These are phyloP conservation scores for Allolobophora icterica DNA, from an alignment of 2,888 invertebrate species.

Conservation along the genomic window DNA sequence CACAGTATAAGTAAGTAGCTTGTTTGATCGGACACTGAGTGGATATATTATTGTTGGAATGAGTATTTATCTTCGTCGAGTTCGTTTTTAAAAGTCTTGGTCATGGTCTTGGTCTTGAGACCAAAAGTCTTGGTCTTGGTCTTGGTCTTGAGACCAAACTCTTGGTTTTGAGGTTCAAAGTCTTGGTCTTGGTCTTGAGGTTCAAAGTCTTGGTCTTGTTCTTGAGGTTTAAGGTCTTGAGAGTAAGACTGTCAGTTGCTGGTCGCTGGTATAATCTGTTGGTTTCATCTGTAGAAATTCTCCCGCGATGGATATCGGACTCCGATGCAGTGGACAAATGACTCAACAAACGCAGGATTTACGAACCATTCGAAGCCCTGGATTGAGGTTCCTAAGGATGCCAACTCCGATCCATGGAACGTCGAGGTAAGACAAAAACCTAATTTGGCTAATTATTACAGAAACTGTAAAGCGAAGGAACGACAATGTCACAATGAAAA, in stretches of 20 bases:
- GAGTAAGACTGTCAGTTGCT: no score
- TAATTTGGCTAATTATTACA: background rate
- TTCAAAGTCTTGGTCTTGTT: no score
- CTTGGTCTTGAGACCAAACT: no score
- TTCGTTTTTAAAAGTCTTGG: no score
- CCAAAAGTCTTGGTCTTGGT: no score
- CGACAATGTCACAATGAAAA: background rate
- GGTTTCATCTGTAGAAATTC: constrained; percentile 14
- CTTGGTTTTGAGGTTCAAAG: no score
- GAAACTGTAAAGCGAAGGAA: background rate
- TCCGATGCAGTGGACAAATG: constrained; percentile 60
- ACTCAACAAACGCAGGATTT: constrained; percentile 52
- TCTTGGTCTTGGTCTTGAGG: no score
- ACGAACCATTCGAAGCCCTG: constrained; percentile 48
- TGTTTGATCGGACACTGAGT: background rate
- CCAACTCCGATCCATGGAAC: constrained; percentile 46
- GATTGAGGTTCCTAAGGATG: constrained; percentile 45
- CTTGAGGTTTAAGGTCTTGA: no score
- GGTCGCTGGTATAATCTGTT: background rate
- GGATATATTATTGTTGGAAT: no score
- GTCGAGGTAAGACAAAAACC: constrained; percentile 51
- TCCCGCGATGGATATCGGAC: constrained; percentile 46
- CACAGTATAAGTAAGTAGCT: background rate
- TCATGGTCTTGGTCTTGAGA: no score
- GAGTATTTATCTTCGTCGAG: no score